Conservation (phyloP, 2,888 invertebrate genomes). For the Polyommatus iphigenia region DNA sequence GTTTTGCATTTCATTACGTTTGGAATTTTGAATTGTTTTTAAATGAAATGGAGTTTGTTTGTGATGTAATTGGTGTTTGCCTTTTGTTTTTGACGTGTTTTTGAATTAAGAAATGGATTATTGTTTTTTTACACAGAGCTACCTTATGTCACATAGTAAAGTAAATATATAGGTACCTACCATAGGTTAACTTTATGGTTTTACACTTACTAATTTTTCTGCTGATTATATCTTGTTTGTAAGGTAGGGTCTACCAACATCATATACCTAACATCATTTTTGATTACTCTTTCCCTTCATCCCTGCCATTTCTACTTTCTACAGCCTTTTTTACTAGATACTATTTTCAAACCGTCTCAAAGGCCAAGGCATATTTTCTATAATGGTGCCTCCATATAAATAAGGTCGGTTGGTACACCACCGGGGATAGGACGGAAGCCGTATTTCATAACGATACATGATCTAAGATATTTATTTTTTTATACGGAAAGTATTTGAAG, state of each 20-base stretch:
- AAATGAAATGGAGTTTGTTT: not conserved
- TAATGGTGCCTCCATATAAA: not conserved
- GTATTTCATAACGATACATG: not conserved
- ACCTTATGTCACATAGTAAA: too few species aligned
- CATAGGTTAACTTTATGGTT: too few species aligned
- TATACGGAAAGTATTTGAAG: not conserved
- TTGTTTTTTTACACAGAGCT: not conserved
- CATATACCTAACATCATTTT: too few species aligned
- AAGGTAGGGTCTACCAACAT: too few species aligned
- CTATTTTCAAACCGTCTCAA: not conserved
- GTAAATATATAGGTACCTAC: too few species aligned
- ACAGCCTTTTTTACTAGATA: too few species aligned
- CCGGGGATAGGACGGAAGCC: not conserved
- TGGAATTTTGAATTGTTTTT: not conserved
- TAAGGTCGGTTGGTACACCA: not conserved
- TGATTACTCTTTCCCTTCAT: too few species aligned
- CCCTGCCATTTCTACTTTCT: too few species aligned
- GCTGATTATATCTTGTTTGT: too few species aligned
- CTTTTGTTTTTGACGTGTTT: not conserved
- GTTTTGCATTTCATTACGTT: constrained; percentile 1
- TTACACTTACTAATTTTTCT: too few species aligned
- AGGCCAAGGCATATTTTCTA: not conserved
- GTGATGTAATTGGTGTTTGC: not conserved
- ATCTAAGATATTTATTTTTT: not conserved
- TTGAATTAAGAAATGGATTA: not conserved